These are phyloP conservation scores for Ceratosolen fusciceps DNA, from an alignment of 1,140 invertebrate genomes.

Conservation along the genomic window DNA sequence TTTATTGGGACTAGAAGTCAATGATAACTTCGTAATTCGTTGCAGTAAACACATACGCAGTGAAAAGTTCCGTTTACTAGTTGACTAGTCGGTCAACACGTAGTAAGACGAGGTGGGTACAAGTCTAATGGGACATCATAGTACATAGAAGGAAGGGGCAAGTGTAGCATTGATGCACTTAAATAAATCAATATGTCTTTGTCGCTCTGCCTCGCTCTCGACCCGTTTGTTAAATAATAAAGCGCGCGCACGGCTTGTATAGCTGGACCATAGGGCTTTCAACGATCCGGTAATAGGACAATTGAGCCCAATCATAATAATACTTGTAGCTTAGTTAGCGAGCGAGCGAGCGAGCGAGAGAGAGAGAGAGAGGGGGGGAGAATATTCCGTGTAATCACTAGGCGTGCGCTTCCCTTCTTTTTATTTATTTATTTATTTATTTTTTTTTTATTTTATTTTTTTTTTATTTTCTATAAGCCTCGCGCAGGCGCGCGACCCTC, in stretches of 20 bases:
- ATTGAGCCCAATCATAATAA: constrained; percentile 72
- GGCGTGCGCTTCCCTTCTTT: not conserved
- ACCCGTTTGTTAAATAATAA: constrained; percentile 50
- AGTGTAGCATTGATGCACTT: constrained; percentile 2
- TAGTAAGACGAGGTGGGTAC: no score
- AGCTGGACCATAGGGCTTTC: constrained; percentile 59
- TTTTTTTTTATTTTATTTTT: no score
- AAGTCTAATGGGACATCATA: no score
- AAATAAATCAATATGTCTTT: constrained; percentile 29
- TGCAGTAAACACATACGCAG: no score
- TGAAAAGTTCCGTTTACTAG: no score
- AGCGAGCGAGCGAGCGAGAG: not conserved
- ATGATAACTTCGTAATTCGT: no score
- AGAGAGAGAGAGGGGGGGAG: not conserved
- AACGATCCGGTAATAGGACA: constrained; percentile 71
- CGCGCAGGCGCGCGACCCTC: not conserved
- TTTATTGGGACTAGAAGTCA: no score
- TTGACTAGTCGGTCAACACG: no score
- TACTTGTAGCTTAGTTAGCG: constrained; percentile 35
- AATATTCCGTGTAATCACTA: not conserved
- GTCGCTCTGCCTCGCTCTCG: constrained; percentile 36
- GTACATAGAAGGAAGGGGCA: not conserved
- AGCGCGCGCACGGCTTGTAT: constrained; percentile 20
- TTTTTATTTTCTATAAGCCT: not conserved
- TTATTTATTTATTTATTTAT: no score